Base-by-base conservation (phyloP, 2,888 invertebrate species). In the Fragum sueziense region DNA sequence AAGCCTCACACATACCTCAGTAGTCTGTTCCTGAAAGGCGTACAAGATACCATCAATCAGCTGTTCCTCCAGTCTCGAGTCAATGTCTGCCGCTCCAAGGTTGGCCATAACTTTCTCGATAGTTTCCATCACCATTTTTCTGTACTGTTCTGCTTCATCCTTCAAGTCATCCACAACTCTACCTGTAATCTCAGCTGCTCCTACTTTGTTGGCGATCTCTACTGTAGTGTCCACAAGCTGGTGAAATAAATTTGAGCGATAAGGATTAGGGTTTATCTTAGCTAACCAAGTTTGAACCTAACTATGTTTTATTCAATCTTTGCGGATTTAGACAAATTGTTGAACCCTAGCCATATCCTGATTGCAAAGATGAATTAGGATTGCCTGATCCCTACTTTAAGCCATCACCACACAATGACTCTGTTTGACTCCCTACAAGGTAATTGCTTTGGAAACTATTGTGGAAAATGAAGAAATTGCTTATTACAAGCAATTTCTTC, bases 111-210 rank as follows among this genome's bases (percentile, higher is more conserved):
- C 98, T 94, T 99, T 99, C 93, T 99, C 99, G 77, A 99, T 99
- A 0, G 99, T 99, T 93, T 99, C 99, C 98, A 99, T 99, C 2
- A 99, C 99, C 99, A 99, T 99, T 94, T 99, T 99, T 80, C 99
- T 95, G 93, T 99, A 99, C 92, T 99, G 98, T 93, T 99, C 99
- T 93, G 99, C 99, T 94, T 99, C 99, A 93, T 99, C 99, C 94
- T 99, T 99, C 76, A 99, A 94, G 94, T 99, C 99, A 90, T 99
- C 99, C 0, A 99, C 99, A 62, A 99, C 97, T 84, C 99, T 95
- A 93, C 98, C 98, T 80, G 99, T 98, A 84, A 99, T 99, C 95
- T 99, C 99, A 0, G 99, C 98, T 4, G 99, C 97, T n/a, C 99
- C 99, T 72, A 99, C 99, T 95, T 99, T 99, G 93, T 99, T 99